Base-by-base conservation (phyloP, 2,797 vertebrate genomes). In the Gymnopithys bicolor region DNA sequence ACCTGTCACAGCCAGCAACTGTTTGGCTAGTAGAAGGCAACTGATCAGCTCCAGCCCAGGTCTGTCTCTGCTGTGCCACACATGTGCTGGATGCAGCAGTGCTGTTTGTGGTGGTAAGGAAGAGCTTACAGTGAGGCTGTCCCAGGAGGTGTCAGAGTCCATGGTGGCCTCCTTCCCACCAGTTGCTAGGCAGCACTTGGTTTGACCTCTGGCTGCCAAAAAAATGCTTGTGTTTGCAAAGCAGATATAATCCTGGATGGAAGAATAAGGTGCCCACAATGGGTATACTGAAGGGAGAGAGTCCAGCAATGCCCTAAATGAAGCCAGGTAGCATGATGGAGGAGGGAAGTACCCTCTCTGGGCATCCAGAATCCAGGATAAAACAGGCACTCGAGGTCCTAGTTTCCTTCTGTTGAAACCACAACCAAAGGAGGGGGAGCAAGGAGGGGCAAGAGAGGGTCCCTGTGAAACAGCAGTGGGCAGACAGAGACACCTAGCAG, bases 131-230 rank as follows among this genome's bases (percentile, higher is more conserved):
- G 48, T 67, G 59, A 62, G 35, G 67, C 33, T 94, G 80, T 39
- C 51, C 37, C 41, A 56, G 58, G 67, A 95, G 23, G 60, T 90
- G 96, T 96, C 41, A 52, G 91, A 96, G 60, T 70, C 76, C 63
- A 18, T 67, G 53, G 19, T 67, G 51, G 28, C 84, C 56, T 91
- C 15, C n/a, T 94, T 95, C 60, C 33, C n/a, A 30, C 35, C 81
- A 94, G 81, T 51, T 9, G n/a, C 63, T 95, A 24, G 0, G 59
- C 30, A 63, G 85, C 90, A 68, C 87, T 95, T 94, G 88, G 60
- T 93, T 94, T 96, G 93, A 96, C 89, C 84, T 94, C 91, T 95
- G 84, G 75, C 94, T 94, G 90, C 60, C 90, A 93, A 94, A 78
- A 46, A 97, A 97, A 91, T 91, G 28, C 79, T 95, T 88, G 80